phyloP scores from a whole-genome alignment of 2,113 vertebrate genomes.

The Prolemur simus region DNA sequence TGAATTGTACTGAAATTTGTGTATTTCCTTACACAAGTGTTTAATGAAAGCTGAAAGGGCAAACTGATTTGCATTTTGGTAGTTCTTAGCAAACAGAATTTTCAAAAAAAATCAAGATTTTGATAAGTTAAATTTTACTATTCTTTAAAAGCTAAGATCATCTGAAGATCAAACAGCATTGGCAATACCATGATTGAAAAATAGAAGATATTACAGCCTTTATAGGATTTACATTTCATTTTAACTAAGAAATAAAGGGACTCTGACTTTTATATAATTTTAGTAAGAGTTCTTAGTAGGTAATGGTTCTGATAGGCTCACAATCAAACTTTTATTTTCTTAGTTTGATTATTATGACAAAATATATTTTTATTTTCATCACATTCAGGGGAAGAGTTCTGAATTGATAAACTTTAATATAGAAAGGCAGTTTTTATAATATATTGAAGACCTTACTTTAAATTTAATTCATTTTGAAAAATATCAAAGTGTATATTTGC shows the following conservation, averaged over 20 bases:
- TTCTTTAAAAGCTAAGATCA: not conserved
- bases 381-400: not conserved
- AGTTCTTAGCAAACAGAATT: not conserved
- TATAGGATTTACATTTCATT: not conserved
- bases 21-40: slow-evolving; percentile 80
- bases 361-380: not conserved
- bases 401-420: not conserved
- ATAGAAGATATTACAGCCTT: not conserved
- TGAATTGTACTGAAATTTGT: slow-evolving; percentile 82
- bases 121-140: not conserved
- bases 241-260: not conserved
- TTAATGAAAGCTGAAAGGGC: slow-evolving; percentile 44
- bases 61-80: slow-evolving; percentile 35
- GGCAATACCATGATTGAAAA: not conserved
- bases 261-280: not conserved
- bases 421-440: not conserved
- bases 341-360: not conserved
- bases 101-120: not conserved
- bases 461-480: not conserved
- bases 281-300: too few species aligned
- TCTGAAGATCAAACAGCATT: not conserved
- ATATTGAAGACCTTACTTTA: not conserved
- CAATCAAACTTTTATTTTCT: too few species aligned
- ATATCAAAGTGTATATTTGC: not conserved
- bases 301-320: too few species aligned